These are phyloP conservation scores for Myotis lucifugus DNA, from an alignment of 2,113 vertebrate genomes.

Conservation along the genomic window DNA sequence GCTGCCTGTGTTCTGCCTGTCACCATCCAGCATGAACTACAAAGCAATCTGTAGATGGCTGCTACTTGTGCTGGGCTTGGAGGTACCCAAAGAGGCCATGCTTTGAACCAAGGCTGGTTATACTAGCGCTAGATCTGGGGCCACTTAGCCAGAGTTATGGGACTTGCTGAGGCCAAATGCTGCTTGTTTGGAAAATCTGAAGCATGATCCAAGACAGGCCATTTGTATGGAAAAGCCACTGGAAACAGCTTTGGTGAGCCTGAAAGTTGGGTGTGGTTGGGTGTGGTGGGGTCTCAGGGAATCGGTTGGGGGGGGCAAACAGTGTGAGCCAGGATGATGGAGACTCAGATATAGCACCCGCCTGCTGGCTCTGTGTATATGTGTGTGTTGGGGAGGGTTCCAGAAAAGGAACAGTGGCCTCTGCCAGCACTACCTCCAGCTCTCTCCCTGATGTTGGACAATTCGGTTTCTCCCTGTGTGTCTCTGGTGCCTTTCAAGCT, in stretches of 20 bases:
- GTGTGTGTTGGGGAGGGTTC: neutral
- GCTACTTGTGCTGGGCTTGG: neutral
- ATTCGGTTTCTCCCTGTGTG: neutral
- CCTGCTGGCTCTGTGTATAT: neutral
- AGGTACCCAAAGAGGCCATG: neutral
- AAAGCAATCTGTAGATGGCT: neutral
- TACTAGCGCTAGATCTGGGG: neutral
- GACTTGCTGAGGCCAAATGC: neutral
- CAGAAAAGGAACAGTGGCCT: neutral
- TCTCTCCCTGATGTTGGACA: neutral
- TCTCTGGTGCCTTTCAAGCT: neutral
- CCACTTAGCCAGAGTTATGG: neutral
- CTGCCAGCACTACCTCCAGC: neutral
- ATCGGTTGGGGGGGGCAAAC: neutral
- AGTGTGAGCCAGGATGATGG: neutral
- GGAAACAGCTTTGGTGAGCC: neutral
- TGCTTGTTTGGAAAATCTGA: neutral
- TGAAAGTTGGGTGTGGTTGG: neutral
- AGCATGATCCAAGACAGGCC: neutral
- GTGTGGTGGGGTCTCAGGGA: neutral
- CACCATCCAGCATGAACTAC: neutral
- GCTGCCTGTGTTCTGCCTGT: neutral
- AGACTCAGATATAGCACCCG: neutral
- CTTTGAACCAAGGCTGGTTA: neutral
- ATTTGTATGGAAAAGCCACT: neutral